A percentile compares a stretch with the other conserved stretches of the same genome.
Evolutionary conservation across 2,888 invertebrate species (phyloP).

Genomic region (Pollenia angustigena): DNA sequence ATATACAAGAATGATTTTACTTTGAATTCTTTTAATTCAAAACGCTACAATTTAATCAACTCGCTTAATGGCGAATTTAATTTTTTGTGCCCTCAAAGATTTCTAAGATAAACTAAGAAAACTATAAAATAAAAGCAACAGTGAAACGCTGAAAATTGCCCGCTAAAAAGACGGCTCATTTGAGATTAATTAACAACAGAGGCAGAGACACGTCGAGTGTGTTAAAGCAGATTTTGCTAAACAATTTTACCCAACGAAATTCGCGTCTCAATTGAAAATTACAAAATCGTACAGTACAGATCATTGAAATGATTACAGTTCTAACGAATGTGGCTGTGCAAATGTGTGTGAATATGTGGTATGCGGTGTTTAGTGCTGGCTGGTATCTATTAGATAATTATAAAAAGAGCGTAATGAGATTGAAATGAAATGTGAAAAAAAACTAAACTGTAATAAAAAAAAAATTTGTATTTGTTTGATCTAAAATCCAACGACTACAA

Average conservation of each 20-base stretch:
- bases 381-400: conserved; percentile 58
- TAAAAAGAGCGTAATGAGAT: conserved; percentile 60
- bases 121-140: conserved; percentile 33
- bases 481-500: conserved; percentile 29
- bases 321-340: neutral
- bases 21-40: neutral
- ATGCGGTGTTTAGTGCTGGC: neutral
- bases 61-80: neutral
- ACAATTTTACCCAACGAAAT: conserved; percentile 67
- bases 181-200: conserved; percentile 71
- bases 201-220: conserved; percentile 55
- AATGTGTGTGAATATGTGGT: neutral
- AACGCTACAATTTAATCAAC: neutral
- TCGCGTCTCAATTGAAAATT: neutral
- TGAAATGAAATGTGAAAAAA: conserved; percentile 34
- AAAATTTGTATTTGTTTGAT: conserved; percentile 43
- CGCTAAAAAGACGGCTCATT: conserved; percentile 72
- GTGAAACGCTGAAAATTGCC: conserved; percentile 54
- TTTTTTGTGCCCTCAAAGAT: conserved; percentile 29
- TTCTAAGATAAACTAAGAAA: conserved; percentile 39
- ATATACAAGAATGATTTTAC: neutral
- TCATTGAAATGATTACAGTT: conserved; percentile 60
- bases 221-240: conserved; percentile 51
- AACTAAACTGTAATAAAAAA: conserved; percentile 1
- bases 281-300: conserved; percentile 67